Base-by-base conservation (phyloP, 2,113 vertebrate species). In the Macroglossus sobrinus region DNA sequence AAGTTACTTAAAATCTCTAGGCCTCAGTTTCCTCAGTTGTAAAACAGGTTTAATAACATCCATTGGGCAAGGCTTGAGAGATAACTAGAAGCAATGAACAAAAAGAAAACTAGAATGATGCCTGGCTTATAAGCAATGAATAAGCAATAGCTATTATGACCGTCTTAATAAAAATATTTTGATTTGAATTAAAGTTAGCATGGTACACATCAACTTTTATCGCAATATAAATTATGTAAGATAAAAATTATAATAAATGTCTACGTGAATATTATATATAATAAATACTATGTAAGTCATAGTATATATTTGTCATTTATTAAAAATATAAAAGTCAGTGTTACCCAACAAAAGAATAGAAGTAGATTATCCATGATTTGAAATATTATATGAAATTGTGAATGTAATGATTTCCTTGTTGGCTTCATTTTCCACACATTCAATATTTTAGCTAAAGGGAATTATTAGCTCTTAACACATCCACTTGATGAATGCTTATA, bases 281-380 rank as follows among this genome's bases (percentile, higher is more conserved):
- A 45, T 55, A 6, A 4, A 80, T 33, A 64, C 6, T 45, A 40
- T 45, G 35, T 19, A 75, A 63, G 50, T 84, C 16, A 80, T 5
- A 74, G 64, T 74, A 75, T 43, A 38, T 59, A 40, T 68, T 38
- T 89, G 63, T 53, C n/a, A 22, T 43, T 16, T 24, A 80, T 74
- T 38, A 74, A 69, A 94, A 93, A 40, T 74, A 87, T 47, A 74
- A 93, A 97, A 87, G 45, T 89, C 71, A 95, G 19, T 80, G 57
- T 79, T 74, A 53, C n/a, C 30, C 38, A 95, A 57, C 15, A 59
- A 68, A 90, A 94, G 28, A 87, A 16, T 12, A 38, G 15, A 92
- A 40, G 30, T 55, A 80, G 89, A 95, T 74, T 68, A 66, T 61
- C 43, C 24, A n/a, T 50, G 18, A 79, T 55, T 74, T 92, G 24